Evolutionary conservation across 1,140 invertebrate species (phyloP).

Genomic region (Drosophila seguyi): DNA sequence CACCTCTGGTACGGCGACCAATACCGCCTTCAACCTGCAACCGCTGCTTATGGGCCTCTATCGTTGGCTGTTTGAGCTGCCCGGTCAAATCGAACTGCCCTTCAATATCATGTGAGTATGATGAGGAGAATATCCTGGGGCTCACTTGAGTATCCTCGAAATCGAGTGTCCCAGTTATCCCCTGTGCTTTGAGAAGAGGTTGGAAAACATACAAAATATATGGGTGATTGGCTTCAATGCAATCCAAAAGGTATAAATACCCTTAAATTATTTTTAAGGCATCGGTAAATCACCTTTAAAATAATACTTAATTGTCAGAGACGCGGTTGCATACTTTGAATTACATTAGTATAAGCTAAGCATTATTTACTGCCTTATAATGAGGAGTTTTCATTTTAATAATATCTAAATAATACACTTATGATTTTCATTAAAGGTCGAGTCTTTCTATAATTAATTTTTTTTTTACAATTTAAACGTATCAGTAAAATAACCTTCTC

Average conservation of each 20-base stretch:
- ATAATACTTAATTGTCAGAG: background rate
- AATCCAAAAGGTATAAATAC: background rate
- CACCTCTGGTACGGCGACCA: slow-evolving; percentile 52
- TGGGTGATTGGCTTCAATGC: background rate
- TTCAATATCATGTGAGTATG: slow-evolving; percentile 71
- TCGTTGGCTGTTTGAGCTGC: slow-evolving; percentile 38
- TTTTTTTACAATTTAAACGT: background rate
- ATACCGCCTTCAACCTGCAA: slow-evolving; percentile 55
- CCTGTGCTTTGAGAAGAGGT: background rate
- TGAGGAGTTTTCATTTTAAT: background rate
- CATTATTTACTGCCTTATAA: background rate
- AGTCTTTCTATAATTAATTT: too few relatives aligned
- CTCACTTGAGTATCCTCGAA: background rate
- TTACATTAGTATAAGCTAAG: background rate
- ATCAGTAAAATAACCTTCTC: background rate
- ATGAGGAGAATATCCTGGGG: background rate
- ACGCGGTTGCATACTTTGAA: background rate
- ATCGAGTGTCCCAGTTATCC: background rate
- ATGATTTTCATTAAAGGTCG: too few relatives aligned
- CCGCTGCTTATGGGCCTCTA: slow-evolving; percentile 65
- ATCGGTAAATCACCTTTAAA: background rate
- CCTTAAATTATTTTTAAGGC: background rate
- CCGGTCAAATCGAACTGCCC: slow-evolving; percentile 52
- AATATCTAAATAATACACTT: background rate
- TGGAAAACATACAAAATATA: background rate